Evolutionary conservation across 2,888 invertebrate species (phyloP).

Genomic region (Bellardia pandia): DNA sequence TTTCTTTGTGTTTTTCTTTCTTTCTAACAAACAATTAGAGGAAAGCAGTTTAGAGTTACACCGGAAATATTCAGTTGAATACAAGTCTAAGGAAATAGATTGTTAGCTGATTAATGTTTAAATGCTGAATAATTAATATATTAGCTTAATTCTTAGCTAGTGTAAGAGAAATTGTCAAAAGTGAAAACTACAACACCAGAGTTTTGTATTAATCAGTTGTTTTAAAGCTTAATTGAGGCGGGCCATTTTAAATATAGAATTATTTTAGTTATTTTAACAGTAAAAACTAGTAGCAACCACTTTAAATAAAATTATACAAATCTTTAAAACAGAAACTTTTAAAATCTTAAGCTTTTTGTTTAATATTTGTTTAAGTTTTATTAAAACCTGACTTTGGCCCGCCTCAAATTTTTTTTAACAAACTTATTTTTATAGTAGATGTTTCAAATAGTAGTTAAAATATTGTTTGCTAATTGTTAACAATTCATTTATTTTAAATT

Average conservation of each 20-base stretch:
- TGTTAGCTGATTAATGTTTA: not conserved
- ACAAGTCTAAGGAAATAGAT: constrained; percentile 32
- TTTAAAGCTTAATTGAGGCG: not conserved
- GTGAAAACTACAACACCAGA: no score
- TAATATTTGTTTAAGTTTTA: no score
- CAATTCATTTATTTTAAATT: no score
- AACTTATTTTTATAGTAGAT: no score
- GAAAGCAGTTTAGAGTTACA: constrained; percentile 18
- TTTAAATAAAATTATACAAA: no score
- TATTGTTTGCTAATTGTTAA: no score
- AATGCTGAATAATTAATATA: constrained; percentile 6
- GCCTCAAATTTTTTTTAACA: not conserved
- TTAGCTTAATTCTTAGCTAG: not conserved
- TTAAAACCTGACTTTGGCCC: not conserved
- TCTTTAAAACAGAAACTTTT: no score
- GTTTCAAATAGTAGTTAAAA: no score
- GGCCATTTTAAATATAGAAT: not conserved
- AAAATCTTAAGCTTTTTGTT: no score
- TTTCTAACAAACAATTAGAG: not conserved
- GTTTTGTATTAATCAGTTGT: not conserved
- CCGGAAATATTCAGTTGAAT: constrained; percentile 60
- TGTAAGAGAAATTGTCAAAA: not conserved
- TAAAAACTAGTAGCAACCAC: no score
- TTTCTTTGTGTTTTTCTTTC: not conserved
- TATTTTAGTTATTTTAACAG: no score